Percentiles rank a stretch among this genome's conserved stretches.
Evolutionary conservation across 2,888 invertebrate genomes (phyloP).

Genomic region (Metacarcinus magister): DNA sequence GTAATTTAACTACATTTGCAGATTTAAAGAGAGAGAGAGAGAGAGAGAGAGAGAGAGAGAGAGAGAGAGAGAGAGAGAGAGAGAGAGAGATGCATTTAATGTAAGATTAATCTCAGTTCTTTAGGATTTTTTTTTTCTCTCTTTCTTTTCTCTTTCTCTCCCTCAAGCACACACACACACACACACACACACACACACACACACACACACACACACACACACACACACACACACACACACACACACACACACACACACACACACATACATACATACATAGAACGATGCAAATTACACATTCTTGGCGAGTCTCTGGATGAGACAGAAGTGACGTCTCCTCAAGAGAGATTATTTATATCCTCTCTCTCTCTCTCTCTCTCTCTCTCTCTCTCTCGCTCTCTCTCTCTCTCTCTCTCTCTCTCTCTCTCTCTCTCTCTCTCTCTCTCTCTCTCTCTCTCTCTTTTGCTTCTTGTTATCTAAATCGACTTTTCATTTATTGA

Average conservation of each 20-base stretch:
- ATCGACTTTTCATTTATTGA: not conserved
- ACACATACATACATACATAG: not conserved
- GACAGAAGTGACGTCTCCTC: not conserved
- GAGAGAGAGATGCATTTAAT: not conserved
- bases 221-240: not conserved
- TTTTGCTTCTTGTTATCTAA: not conserved
- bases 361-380: not conserved
- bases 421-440: conserved; percentile 40
- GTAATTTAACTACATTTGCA: too few relatives aligned
- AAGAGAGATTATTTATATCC: not conserved
- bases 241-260: not conserved
- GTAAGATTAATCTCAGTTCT: not conserved
- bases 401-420: conserved; percentile 39
- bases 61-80: not conserved
- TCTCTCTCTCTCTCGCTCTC: not conserved
- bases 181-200: not conserved
- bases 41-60: too few relatives aligned
- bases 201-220: not conserved
- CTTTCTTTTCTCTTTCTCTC: not conserved
- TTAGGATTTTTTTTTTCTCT: not conserved
- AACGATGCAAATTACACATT: conserved; percentile 33
- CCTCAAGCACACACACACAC: not conserved
- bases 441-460: conserved; percentile 28
- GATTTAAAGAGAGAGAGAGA: too few relatives aligned
- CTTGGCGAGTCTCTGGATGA: not conserved